Evolutionary conservation across 2,113 vertebrate species (phyloP), one percentile per base, ranked within the genome.

Genomic region (Tinamus guttatus): DNA sequence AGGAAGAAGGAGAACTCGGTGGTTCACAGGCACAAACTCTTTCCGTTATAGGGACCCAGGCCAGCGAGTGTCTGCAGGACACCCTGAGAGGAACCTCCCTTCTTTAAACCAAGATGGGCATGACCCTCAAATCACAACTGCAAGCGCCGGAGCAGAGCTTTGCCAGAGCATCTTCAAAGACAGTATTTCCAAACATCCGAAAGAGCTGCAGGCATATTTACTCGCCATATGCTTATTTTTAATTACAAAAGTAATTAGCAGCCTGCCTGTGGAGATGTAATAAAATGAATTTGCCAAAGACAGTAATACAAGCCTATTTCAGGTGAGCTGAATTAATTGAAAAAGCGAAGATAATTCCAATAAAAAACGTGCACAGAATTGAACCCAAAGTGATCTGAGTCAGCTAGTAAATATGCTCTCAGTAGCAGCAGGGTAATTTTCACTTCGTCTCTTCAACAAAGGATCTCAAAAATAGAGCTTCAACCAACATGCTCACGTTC

Each of bases 231-330:
- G 0, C 5, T 8, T 78, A 63, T 67, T 93, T 85, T 88, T 75
- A 91, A 97, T 79, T 83, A 73, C 13, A 18, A 52, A 83, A 94
- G 84, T 63, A 81, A 87, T 94, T 82, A 76, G 64, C 71, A 38
- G 4, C 67, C 43, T 69, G 22, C 28, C 75, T 75, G 36, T n/a
- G 75, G 62, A 93, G 73, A 77, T 0, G 2, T 6, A 65, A 40
- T 62, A 10, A 80, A 81, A 76, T 12, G 0, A 73, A 49, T 77
- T 80, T 65, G 54, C 70, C 82, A 84, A 52, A 76, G 79, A 76
- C 6, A 28, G 18, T 52, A 58, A 38, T 85, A 58, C 10, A 54
- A 75, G 63, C 18, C 79, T 83, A 22, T 49, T 76, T 81, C 67
- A 87, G 81, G 63, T 69, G 38, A 87, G 38, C 28, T 52, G 36